Conservation (phyloP, 2,888 invertebrate genomes). For the Pammene fasciana region DNA sequence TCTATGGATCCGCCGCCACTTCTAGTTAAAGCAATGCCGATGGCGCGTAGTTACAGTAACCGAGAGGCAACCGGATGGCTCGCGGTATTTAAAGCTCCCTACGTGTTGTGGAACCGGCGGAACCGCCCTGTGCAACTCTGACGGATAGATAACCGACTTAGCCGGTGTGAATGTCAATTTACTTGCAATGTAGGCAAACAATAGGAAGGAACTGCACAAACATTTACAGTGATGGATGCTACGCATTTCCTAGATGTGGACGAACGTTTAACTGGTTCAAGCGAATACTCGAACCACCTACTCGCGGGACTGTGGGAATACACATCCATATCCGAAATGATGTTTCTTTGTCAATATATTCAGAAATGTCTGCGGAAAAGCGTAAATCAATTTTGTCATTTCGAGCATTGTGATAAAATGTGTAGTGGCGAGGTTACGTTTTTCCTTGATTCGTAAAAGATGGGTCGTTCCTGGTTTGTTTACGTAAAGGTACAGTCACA, state of each 20-base stretch:
- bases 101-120: too few species aligned
- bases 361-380: conserved; percentile 8
- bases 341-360: conserved; percentile 20
- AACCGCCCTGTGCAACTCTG: too few species aligned
- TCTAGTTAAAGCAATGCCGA: too few species aligned
- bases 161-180: too few species aligned
- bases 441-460: background rate
- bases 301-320: background rate
- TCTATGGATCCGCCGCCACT: too few species aligned
- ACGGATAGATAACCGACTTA: too few species aligned
- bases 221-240: too few species aligned
- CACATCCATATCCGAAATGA: conserved; percentile 12
- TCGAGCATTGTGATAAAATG: background rate
- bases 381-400: conserved; percentile 19
- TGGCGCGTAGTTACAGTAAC: too few species aligned
- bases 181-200: too few species aligned
- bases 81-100: too few species aligned
- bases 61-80: too few species aligned
- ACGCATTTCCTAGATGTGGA: background rate
- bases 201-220: too few species aligned
- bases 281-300: background rate
- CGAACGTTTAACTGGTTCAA: background rate
- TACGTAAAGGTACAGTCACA: background rate
- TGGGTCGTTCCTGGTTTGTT: background rate
- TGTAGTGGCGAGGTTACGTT: background rate